Base-by-base conservation (phyloP, 2,797 vertebrate species). In the Tadarida brasiliensis region DNA sequence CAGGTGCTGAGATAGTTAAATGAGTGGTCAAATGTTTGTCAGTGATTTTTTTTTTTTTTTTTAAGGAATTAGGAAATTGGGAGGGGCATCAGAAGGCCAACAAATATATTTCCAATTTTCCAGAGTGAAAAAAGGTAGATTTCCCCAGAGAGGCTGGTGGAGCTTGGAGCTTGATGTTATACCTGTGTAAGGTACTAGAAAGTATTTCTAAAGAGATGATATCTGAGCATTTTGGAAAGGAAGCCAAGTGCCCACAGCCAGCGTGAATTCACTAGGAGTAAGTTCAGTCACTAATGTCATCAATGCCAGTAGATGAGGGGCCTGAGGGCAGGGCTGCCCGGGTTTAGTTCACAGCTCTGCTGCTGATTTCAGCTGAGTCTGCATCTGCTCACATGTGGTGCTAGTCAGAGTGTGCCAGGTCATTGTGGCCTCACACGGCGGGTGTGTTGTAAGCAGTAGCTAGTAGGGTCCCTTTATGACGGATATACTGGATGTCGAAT, bases 201-300 rank as follows among this genome's bases (percentile, higher is more conserved):
- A 84, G 39, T 94, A 74, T 86, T 89, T 92, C 74, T 83, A 70
- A 77, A 89, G 89, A 96, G 65, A 67, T 76, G 71, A 33, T 84
- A 90, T 94, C 81, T 92, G 73, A 95, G 71, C 80, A 51, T 74
- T 87, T 95, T 91, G 59, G 71, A 96, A 97, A 89, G 84, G 83
- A 91, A 87, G 61, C 73, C 16, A 0, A 87, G 33, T 56, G 15
- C 88, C 70, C 59, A 63, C 28, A 93, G 80, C 71, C 65, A 93
- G 51, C 65, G 9, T 65, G 74, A 63, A 61, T 74, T 91, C 74
- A 54, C 51, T 39, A 12, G 91, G 78, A 91, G 63, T 59, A 61
- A 78, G 91, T 67, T 80, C 71, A 77, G 80, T 86, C 63, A 1
- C 49, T 65, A 54, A 49, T 65, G 73, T 81, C 85, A 7, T 14